Evolutionary conservation across 2,113 vertebrate genomes (phyloP), one percentile per base, ranked within the genome.

Genomic region (Collichthys lucidus): DNA sequence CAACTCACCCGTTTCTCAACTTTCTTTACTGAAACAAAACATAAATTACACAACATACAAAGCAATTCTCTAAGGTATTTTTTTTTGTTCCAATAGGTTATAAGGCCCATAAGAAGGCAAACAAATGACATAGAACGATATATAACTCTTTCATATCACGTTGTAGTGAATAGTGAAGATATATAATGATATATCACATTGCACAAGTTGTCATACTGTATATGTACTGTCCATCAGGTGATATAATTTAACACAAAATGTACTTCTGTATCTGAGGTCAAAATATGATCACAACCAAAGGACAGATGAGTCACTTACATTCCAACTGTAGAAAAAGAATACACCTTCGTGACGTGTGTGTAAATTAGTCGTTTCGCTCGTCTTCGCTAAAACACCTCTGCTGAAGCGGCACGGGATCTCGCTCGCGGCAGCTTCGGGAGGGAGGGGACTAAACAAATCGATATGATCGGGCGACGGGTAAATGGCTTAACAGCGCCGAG

Each of bases 111-210:
- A 91, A 91, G 85, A 89, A 93, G 93, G 91, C 92, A 91, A 92
- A 93, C 85, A 90, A 92, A 93, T 90, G 88, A 91, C 91, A 93
- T 74, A 90, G 87, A 92, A 92, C 86, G 56, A 93, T 89, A 93
- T 87, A 89, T 74, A 92, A 88, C 84, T 85, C 86, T 93, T 92
- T 81, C 81, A 89, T 85, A 86, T 82, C 84, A 90, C 84, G 65
- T 78, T 61, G 87, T 88, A 85, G 92, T 93, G 91, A 92, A 74
- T 84, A 87, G 88, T 91, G 90, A 87, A 89, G 89, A 91, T 92
- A 92, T 91, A 93, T 85, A 86, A 90, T 91, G 88, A 90, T 90
- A 88, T 88, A 92, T 91, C 91, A 93, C 91, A 93, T 91, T 91
- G 89, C 92, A 92, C 93, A 88, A 84, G 80, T 92, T 89, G 90